A percentile compares a stretch with the other conserved stretches of the same genome.
Conservation (phyloP, 2,888 invertebrate species). For the Oligia strigilis region DNA sequence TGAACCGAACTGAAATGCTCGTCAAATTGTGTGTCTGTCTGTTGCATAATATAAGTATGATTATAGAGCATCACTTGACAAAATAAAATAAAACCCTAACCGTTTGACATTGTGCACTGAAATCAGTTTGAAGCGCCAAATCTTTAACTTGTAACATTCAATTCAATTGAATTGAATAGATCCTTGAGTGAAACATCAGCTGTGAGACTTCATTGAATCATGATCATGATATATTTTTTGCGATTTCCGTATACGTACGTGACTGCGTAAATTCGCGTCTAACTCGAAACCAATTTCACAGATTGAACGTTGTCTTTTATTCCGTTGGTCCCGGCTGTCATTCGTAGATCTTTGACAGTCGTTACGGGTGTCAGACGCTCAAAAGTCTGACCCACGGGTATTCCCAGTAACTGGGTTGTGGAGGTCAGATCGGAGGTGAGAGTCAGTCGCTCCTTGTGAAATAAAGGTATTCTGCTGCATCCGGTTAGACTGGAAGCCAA, state of each 20-base stretch:
- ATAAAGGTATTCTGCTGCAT: neutral
- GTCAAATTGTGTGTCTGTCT: neutral
- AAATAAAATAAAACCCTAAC: neutral
- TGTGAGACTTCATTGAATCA: conserved; percentile 36
- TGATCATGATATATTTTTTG: conserved; percentile 38
- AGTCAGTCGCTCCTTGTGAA: neutral
- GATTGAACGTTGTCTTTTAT: conserved; percentile 12
- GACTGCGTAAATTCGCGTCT: conserved; percentile 13
- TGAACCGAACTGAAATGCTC: neutral
- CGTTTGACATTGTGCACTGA: conserved; percentile 7
- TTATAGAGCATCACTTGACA: neutral
- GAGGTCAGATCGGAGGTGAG: too few species aligned
- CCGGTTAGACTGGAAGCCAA: neutral
- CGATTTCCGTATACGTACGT: conserved; percentile 45
- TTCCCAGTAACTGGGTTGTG: neutral
- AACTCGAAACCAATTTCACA: conserved; percentile 18
- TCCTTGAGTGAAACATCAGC: conserved; percentile 46
- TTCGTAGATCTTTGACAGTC: neutral
- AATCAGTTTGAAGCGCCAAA: conserved; percentile 9
- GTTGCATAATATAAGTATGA: neutral
- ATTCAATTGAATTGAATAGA: conserved; percentile 32
- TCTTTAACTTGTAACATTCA: conserved; percentile 18
- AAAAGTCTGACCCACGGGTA: neutral
- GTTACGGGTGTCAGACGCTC: neutral
- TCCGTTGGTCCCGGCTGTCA: neutral